Conservation (phyloP, 2,797 vertebrate species). For the Aplochiton taeniatus region DNA sequence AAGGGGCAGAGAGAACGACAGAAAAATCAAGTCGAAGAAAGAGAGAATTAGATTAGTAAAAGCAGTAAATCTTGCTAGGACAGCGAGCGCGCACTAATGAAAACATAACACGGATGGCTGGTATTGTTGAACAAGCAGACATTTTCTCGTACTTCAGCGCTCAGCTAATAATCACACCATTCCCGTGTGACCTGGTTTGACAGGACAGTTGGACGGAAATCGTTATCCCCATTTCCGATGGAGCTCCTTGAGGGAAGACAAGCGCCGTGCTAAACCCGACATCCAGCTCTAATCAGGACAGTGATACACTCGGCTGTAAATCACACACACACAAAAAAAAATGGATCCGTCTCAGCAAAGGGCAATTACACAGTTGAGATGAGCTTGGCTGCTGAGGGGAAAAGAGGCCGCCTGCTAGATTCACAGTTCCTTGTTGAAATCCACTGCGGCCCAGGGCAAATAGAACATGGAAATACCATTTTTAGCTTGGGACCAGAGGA, state of each 20-base stretch:
- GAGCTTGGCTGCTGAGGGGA: slow-evolving; percentile 37
- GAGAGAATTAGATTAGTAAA: background rate
- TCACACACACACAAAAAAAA: no score
- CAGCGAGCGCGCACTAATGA: no score
- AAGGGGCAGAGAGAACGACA: slow-evolving; percentile 9
- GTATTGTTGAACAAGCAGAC: no score
- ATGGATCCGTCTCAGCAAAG: slow-evolving; percentile 37
- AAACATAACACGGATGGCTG: no score
- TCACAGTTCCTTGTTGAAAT: slow-evolving; percentile 3
- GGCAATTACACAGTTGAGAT: slow-evolving; percentile 56
- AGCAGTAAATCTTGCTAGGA: no score
- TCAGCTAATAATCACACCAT: no score
- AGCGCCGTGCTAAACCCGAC: slow-evolving; percentile 26
- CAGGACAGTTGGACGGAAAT: background rate
- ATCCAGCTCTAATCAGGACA: slow-evolving; percentile 21
- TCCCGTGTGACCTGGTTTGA: no score
- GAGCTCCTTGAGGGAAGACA: slow-evolving; percentile 7
- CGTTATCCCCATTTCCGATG: slow-evolving; percentile 29
- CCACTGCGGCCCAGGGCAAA: slow-evolving; percentile 12
- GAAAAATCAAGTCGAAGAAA: slow-evolving; percentile 2
- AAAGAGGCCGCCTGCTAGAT: slow-evolving; percentile 28
- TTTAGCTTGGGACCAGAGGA: no score
- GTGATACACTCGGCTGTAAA: slow-evolving; percentile 21
- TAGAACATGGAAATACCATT: no score
- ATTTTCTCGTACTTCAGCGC: no score